Evolutionary conservation across 2,113 vertebrate genomes (phyloP), one percentile per base, ranked within the genome.

Genomic region (Odontesthes bonariensis): DNA sequence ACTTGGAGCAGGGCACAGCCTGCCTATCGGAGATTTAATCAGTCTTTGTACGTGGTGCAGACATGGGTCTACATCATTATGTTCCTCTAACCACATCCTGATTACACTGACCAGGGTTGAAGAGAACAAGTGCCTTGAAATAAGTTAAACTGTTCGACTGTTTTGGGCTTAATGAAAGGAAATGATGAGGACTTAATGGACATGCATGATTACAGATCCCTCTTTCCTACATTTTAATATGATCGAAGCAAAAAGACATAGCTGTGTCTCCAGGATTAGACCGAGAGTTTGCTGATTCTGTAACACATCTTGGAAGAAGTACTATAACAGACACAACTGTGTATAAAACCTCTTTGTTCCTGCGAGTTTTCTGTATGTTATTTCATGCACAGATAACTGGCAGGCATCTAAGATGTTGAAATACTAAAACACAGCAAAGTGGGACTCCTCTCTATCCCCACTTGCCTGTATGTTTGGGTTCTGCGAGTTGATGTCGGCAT

Each of bases 381-480:
- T 32, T 23, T 46, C 54, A 27, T 27, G 27, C 27, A 27, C 27
- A 2, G 27, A 27, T 27, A 27, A 27, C 27, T 3, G 27, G 27
- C 27, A 27, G 23, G 20, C 22, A 27, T 35, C 17, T 14, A 42
- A 13, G 6, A 27, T 0, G 51, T 3, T 14, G 31, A 55, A 38
- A 20, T 20, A 11, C 46, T 49, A 59, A 57, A 2, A 7, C 22
- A 47, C 33, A 44, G n/a, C 23, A 35, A 64, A 20, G 9, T 23
- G 3, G 17, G 42, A 38, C 8, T 35, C 23, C 0, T 23, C 20
- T 59, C 40, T 46, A 38, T 4, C 6, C 12, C 1, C 20, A 40
- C 92, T 86, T 56, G 97, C 96, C 95, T 98, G 97, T 88, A 98
- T 98, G 60, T 96, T 97, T 42, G 97, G 96, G 79, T 97, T 98